Percentiles rank a stretch among this genome's conserved stretches.
These are phyloP conservation scores for Cosmopolites sordidus DNA, from an alignment of 2,888 invertebrate species.

Conservation along the genomic window DNA sequence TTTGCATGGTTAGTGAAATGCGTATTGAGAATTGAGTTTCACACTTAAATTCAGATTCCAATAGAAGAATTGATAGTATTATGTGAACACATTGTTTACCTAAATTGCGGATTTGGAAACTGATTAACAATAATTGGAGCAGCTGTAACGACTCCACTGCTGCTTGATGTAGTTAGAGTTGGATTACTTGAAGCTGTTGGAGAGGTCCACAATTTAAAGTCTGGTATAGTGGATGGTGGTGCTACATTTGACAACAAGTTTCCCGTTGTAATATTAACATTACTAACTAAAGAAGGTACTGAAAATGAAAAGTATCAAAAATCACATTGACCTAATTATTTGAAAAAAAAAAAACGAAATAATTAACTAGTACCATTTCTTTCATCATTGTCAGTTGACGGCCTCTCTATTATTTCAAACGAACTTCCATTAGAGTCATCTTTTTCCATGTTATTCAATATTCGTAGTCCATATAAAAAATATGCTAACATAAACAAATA, in stretches of 20 bases:
- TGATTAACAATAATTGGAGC: constrained; percentile 32
- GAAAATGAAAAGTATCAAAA: constrained; percentile 7
- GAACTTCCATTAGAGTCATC: constrained; percentile 50
- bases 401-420: constrained; percentile 49
- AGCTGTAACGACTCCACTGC: constrained; percentile 18
- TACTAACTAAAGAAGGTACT: constrained; percentile 26
- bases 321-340: constrained; percentile 5
- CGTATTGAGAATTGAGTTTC: too few relatives aligned
- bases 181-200: constrained; percentile 8
- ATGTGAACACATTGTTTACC: constrained; percentile 32
- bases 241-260: constrained; percentile 65
- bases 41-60: too few relatives aligned
- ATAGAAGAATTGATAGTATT: too few relatives aligned
- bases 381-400: constrained; percentile 31
- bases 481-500: too few relatives aligned
- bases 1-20: too few relatives aligned
- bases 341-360: neutral
- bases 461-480: neutral
- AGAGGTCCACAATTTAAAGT: constrained; percentile 54
- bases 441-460: constrained; percentile 32
- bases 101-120: constrained; percentile 45
- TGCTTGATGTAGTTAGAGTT: constrained; percentile 10
- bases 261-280: constrained; percentile 43
- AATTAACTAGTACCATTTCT: constrained; percentile 36
- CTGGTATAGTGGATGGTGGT: constrained; percentile 64